Conservation (phyloP, 2,888 invertebrate species). For the Eretmocerus hayati region DNA sequence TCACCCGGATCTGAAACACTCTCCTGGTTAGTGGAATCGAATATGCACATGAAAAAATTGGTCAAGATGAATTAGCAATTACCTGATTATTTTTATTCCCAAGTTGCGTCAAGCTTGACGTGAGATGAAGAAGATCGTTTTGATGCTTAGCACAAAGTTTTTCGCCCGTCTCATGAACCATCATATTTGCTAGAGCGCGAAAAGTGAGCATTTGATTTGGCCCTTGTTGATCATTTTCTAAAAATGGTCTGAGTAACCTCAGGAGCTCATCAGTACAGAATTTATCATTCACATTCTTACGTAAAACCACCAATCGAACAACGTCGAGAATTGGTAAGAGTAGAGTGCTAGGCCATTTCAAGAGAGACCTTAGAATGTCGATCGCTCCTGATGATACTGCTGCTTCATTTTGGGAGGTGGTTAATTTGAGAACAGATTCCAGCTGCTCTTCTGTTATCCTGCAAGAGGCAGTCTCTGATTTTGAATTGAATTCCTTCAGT, state of each 20-base stretch:
- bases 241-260: conserved; percentile 43
- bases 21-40: too few species aligned
- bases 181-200: conserved; percentile 75
- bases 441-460: conserved; percentile 54
- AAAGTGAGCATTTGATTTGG: conserved; percentile 74
- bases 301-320: conserved; percentile 73
- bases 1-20: too few species aligned
- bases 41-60: too few species aligned
- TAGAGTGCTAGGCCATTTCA: conserved; percentile 52
- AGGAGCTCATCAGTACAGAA: conserved; percentile 49
- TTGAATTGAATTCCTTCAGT: conserved; percentile 61
- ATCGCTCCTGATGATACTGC: conserved; percentile 25
- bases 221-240: conserved; percentile 48
- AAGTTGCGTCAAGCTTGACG: conserved; percentile 51
- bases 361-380: conserved; percentile 28
- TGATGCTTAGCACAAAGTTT: conserved; percentile 54
- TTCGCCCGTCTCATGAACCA: conserved; percentile 63
- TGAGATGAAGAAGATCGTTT: conserved; percentile 52
- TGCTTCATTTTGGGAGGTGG: conserved; percentile 34
- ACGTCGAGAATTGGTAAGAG: conserved; percentile 87
- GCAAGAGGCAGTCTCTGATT: conserved; percentile 50
- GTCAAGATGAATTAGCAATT: too few species aligned
- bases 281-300: conserved; percentile 55
- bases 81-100: conserved; percentile 62
- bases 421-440: conserved; percentile 59